Conservation (phyloP, 2,888 invertebrate genomes). For the Isoperla grammatica region DNA sequence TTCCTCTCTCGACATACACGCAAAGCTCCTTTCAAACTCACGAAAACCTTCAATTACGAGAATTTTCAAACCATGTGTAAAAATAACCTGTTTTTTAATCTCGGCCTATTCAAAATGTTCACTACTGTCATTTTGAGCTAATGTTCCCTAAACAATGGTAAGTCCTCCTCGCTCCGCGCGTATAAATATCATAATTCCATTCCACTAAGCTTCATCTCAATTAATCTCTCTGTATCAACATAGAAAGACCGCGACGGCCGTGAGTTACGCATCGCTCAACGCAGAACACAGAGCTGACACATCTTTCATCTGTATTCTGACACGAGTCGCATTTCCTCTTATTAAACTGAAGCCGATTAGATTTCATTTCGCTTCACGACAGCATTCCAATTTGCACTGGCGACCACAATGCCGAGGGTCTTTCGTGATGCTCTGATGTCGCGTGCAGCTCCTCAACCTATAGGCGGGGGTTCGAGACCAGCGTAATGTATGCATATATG, state of each 20-base stretch:
- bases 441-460: background rate
- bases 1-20: slow-evolving; percentile 3
- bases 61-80: slow-evolving; percentile 18
- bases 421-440: no score
- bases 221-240: no score
- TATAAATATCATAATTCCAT: slow-evolving; percentile 4
- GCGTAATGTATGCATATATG: no score
- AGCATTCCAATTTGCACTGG: no score
- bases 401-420: no score
- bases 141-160: slow-evolving; percentile 1
- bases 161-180: background rate
- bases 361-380: no score
- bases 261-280: no score
- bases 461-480: background rate
- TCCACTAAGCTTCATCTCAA: background rate
- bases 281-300: no score
- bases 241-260: background rate
- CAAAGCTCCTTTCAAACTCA: slow-evolving; percentile 4
- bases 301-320: no score
- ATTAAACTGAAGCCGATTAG: no score
- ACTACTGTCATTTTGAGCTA: slow-evolving; percentile 9
- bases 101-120: slow-evolving; percentile 9
- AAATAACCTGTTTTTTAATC: slow-evolving; percentile 16
- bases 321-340: no score
- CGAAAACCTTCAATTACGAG: slow-evolving; percentile 10